A percentile compares a stretch with the other conserved stretches of the same genome.
Evolutionary conservation across 2,113 vertebrate genomes (phyloP).

Genomic region (Poecile atricapillus): DNA sequence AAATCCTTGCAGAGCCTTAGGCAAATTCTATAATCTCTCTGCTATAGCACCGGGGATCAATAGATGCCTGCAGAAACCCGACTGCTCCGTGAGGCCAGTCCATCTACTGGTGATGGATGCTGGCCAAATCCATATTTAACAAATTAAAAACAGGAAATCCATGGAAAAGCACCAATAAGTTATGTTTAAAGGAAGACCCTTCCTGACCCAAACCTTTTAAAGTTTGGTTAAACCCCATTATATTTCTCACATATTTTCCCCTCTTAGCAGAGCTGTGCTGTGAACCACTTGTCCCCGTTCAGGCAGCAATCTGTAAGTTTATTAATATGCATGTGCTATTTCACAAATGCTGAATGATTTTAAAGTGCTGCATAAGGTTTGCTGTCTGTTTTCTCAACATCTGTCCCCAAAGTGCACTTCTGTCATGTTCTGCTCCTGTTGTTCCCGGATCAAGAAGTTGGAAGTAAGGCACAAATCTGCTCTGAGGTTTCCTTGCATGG

Average conservation of each 20-base stretch:
- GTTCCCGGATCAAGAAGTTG: not conserved
- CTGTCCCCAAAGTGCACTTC: slow-evolving; percentile 15
- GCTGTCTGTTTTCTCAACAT: not conserved
- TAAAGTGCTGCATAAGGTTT: slow-evolving; percentile 15
- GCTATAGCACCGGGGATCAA: not conserved
- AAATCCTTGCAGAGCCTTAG: slow-evolving; percentile 20
- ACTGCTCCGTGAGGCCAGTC: not conserved
- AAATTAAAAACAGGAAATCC: not conserved
- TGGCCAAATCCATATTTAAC: not conserved
- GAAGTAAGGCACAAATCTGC: not conserved
- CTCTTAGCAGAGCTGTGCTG: not conserved
- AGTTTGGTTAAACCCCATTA: not conserved
- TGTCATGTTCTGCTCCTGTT: not conserved
- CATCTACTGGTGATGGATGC: not conserved
- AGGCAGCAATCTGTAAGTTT: not conserved
- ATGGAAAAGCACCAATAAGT: not conserved
- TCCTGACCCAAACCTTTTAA: not conserved
- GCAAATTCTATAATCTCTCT: slow-evolving; percentile 26
- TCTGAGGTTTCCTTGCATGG: not conserved
- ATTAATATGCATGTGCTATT: not conserved
- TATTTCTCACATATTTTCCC: not conserved
- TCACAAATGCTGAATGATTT: not conserved
- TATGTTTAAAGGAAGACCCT: not conserved
- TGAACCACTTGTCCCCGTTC: not conserved
- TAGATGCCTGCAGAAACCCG: not conserved